Evolutionary conservation across 2,113 vertebrate genomes (phyloP), one percentile per base, ranked within the genome.

Genomic region (Microcebus lehilahytsara): DNA sequence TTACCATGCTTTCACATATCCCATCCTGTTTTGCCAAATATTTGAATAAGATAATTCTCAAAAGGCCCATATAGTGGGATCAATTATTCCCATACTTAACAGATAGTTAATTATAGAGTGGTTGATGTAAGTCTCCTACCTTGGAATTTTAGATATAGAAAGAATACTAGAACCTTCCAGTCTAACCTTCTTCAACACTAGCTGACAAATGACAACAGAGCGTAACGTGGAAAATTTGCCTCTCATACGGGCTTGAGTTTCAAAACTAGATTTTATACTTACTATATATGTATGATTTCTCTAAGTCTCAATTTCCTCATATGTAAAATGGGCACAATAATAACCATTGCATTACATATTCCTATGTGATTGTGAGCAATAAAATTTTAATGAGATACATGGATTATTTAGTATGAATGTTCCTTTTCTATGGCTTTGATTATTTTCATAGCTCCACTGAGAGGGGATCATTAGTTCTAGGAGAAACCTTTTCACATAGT

Each of bases 311-410:
- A 30, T 90, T 96, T 98, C 37, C 81, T 95, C 58, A 79, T 86
- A 96, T 97, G 66, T 94, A 96, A 95, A 98, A 97, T 89, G 16
- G 34, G 34, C 46, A 56, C 72, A 60, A 2, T 95, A 88, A 75
- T 87, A 84, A 37, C 30, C 93, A 53, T 11, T 49, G 64, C 5
- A 87, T 49, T 89, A 22, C 1, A 42, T 17, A 40, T 30, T 72
- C 13, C 16, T 58, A 9, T 80, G 40, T n/a, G 9, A 69, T 13
- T 46, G 10, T 34, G 34, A 75, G 9, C 56, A 78, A 71, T 58
- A 25, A 37, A 84, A 46, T 64, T 92, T 96, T 67, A 93, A 77
- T 46, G 51, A 79, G 32, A 27, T 46, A 8, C 8, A 2, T 60
- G 1, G 1, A 11, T 12, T 85, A 12, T 40, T 85, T 90, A 42